Evolutionary conservation across 2,113 vertebrate genomes (phyloP), one percentile per base, ranked within the genome.

Genomic region (Cynocephalus volans): DNA sequence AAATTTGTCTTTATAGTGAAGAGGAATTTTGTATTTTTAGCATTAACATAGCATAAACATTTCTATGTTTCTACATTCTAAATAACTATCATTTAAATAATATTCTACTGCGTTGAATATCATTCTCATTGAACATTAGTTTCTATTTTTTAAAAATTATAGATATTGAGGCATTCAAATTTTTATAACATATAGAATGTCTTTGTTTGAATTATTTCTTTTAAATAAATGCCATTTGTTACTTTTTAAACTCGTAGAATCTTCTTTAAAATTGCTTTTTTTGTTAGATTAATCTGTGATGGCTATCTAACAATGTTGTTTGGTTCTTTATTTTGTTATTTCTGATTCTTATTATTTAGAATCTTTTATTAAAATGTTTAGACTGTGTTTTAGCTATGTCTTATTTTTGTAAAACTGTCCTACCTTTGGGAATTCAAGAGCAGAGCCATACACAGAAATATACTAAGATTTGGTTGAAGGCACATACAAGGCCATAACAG

Each of bases 151-250:
- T 60, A 15, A 41, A 70, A 36, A 65, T 83, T 72, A 82, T 28
- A 86, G 50, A 56, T 85, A 56, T 8, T 91, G 73, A 33, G 45
- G 26, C 19, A 80, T 75, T 88, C 28, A 48, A 4, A 48, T 26
- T 88, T 97, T 95, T 96, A 45, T 81, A 80, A 50, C 33, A 80
- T 19, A 6, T 31, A 92, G 48, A 82, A 72, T 93, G 6, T 83
- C 50, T 95, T 91, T 87, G 5, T 75, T 94, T 95, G 31, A 93
- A 65, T 87, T 15, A 50, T 96, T 88, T 89, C 8, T 70, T 88
- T 95, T 72, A 86, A 81, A n/a, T 45, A 90, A 86, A 97, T 82
- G 52, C 64, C 17, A 91, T 62, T 48, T 52, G 14, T 94, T 58
- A 48, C 28, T 85, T 56, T 12, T 81, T 82, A 73, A 89, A 48